Base-by-base conservation (phyloP, 2,113 vertebrate genomes). In the Rattus rattus region DNA sequence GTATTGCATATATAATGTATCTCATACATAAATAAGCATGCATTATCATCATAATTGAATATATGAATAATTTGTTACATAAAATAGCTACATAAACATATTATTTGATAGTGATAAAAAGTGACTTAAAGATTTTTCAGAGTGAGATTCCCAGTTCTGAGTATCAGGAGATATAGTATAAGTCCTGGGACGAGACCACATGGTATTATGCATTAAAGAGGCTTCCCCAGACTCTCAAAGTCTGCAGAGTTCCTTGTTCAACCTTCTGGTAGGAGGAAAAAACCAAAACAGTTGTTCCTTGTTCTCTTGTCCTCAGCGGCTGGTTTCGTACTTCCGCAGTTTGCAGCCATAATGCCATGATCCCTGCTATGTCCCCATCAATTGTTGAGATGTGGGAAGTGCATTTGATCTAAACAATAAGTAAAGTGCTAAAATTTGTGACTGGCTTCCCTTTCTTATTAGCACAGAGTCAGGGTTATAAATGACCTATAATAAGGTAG, bases 401-500 rank as follows among this genome's bases (percentile, higher is more conserved):
- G 12, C 69, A 22, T 95, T 76, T 93, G 90, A 43, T 56, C 11
- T 69, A 63, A 79, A 84, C 72, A 67, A 88, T 17, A 87, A 43
- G 70, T 28, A 56, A 87, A 87, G 56, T 43, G 75, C 59, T 92
- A 49, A 75, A 75, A 80, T 88, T 72, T 90, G 79, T 85, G 87
- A 72, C 83, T 49, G 49, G 36, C 67, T 80, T 85, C 54, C 6
- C 87, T 88, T 93, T 83, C 54, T 84, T 72, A 43, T 90, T 87
- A 61, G 56, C 92, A 61, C 16, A 12, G n/a, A 94, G 36, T 77
- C 63, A 59, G 1, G 14, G 24, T 93, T 95, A 90, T n/a, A 90
- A 91, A 79, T 94, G 94, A 69, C 88, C 75, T 76, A 2, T 54
- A 91, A 47, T 75, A 87, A 93, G 63, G 92, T 85, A 84, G 20